These are phyloP conservation scores for Synanthedon myopaeformis DNA, from an alignment of 2,888 invertebrate species.

Conservation along the genomic window DNA sequence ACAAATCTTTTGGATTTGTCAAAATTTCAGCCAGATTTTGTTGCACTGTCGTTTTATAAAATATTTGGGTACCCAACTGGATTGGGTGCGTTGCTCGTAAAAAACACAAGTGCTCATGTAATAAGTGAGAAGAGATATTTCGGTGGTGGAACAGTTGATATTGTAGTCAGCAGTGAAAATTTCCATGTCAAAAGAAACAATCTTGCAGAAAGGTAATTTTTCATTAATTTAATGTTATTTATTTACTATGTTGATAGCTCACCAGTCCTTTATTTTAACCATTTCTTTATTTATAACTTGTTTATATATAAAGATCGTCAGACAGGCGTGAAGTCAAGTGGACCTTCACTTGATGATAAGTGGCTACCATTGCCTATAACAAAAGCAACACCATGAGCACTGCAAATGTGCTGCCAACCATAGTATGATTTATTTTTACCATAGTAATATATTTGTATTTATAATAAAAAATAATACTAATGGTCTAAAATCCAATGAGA, in stretches of 20 bases:
- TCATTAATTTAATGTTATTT: not conserved
- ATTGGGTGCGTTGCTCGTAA: conserved; percentile 88
- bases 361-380: no score
- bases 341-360: no score
- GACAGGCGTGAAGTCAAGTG: no score
- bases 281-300: not conserved
- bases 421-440: not conserved
- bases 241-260: not conserved
- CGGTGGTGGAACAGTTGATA: conserved; percentile 94
- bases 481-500: no score
- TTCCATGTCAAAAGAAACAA: conserved; percentile 77
- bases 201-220: conserved; percentile 78
- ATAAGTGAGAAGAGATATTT: conserved; percentile 81
- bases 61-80: conserved; percentile 96
- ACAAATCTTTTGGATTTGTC: conserved; percentile 83
- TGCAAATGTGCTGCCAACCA: no score
- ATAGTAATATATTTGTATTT: no score
- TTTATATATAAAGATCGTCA: no score
- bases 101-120: conserved; percentile 70
- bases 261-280: not conserved
- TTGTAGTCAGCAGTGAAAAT: conserved; percentile 79
- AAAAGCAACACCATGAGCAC: no score
- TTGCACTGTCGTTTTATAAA: conserved; percentile 95
- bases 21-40: conserved; percentile 84
- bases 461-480: no score